Evolutionary conservation across 2,888 invertebrate genomes (phyloP).

Genomic region (Drosophila nr. perissopoda): DNA sequence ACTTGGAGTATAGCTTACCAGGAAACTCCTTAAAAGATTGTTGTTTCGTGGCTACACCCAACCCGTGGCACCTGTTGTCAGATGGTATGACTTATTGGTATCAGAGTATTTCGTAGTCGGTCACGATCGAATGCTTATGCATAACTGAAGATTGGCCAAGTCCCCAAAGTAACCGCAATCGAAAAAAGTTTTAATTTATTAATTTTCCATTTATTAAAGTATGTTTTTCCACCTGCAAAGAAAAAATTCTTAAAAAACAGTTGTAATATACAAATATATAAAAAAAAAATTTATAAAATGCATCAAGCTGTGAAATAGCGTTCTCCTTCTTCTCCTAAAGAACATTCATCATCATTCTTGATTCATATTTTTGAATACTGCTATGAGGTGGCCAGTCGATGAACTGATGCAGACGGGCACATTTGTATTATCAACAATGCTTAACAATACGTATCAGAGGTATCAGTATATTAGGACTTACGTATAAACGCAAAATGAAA

Average conservation of each 20-base stretch:
- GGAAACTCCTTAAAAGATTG: neutral
- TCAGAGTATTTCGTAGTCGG: neutral
- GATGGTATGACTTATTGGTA: neutral
- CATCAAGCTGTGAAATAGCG: neutral
- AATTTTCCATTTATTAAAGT: neutral
- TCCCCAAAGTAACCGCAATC: neutral
- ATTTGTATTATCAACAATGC: neutral
- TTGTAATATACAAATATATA: neutral
- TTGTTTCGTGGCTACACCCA: neutral
- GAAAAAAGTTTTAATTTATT: neutral
- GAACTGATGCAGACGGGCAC: neutral
- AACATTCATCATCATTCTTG: neutral
- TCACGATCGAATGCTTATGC: neutral
- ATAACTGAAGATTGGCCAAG: neutral
- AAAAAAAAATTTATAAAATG: neutral
- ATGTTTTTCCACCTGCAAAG: neutral
- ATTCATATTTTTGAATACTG: neutral
- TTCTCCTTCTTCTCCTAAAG: neutral
- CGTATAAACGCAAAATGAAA: constrained; percentile 29
- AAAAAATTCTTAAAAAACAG: neutral
- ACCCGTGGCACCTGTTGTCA: neutral
- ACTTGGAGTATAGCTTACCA: neutral
- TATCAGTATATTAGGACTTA: neutral
- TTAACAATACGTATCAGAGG: neutral
- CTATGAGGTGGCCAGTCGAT: neutral